Conservation (phyloP, 1,140 invertebrate species). For the Meteorus sp. region DNA sequence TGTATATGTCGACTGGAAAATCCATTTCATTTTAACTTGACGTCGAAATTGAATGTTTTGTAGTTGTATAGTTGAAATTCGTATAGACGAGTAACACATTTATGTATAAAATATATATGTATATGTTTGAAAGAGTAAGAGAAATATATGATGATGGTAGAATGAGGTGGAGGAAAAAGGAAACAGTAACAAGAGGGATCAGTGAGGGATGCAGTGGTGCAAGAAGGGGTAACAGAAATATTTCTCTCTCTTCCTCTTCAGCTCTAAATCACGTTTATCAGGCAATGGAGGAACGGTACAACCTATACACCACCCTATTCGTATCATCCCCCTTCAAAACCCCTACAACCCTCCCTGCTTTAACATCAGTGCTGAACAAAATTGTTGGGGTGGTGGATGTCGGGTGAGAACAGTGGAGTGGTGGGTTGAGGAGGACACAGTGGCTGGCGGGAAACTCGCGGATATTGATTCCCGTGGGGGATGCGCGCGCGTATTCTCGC, state of each 20-base stretch:
- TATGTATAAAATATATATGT: too few species aligned
- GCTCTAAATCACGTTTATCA: constrained; percentile 55
- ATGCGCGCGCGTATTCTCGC: constrained; percentile 51
- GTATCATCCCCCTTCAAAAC: too few species aligned
- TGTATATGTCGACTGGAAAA: constrained; percentile 46
- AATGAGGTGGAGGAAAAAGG: too few species aligned
- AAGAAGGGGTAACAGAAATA: constrained; percentile 14
- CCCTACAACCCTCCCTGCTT: not conserved
- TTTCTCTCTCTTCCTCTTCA: constrained; percentile 31
- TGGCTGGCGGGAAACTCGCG: constrained; percentile 43
- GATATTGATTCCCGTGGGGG: constrained; percentile 60
- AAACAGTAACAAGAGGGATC: constrained; percentile 14
- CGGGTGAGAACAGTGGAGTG: constrained; percentile 20
- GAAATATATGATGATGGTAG: constrained; percentile 18
- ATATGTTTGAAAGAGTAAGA: too few species aligned
- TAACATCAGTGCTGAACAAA: not conserved
- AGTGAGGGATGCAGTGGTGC: constrained; percentile 5
- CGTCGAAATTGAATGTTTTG: constrained; percentile 56
- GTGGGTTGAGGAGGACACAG: constrained; percentile 31
- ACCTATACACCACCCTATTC: too few species aligned
- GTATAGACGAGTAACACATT: constrained; percentile 8
- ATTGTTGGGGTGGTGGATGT: constrained; percentile 1
- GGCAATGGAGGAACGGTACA: constrained; percentile 30
- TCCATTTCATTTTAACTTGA: constrained; percentile 56
- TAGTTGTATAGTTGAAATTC: constrained; percentile 36